Percentiles rank a stretch among this genome's conserved stretches.
Conservation (phyloP, 2,888 invertebrate genomes). For the Vesta saturnalis region DNA sequence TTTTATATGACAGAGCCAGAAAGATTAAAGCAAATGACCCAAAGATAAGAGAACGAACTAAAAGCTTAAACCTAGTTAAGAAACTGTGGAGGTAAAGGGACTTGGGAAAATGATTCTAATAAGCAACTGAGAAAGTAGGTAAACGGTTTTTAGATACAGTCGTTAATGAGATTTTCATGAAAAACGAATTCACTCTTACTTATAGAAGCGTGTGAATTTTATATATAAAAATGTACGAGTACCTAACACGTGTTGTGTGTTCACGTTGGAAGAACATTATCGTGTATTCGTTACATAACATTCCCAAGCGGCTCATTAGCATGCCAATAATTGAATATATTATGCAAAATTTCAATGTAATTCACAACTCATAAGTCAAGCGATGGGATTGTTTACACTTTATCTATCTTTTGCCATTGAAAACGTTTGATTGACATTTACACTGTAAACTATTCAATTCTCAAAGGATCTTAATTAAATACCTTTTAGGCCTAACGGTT, state of each 20-base stretch:
- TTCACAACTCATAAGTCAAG: neutral
- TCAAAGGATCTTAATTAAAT: neutral
- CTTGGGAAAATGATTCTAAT: neutral
- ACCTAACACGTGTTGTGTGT: slow-evolving; percentile 1
- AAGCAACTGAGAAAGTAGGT: neutral
- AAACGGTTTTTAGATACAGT: slow-evolving; percentile 6
- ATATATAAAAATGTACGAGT: too few relatives aligned
- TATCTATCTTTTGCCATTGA: slow-evolving; percentile 1
- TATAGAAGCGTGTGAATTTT: too few relatives aligned
- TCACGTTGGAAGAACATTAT: slow-evolving; percentile 4
- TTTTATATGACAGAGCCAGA: neutral
- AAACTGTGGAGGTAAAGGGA: slow-evolving; percentile 5
- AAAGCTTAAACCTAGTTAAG: slow-evolving; percentile 2
- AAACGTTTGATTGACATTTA: neutral
- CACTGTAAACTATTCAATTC: neutral
- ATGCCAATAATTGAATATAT: slow-evolving; percentile 12
- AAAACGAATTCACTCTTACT: too few relatives aligned
- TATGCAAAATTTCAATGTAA: slow-evolving; percentile 2
- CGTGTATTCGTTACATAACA: slow-evolving; percentile 8
- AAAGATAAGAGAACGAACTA: neutral
- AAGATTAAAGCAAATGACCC: neutral
- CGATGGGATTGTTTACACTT: neutral
- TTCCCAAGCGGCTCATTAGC: slow-evolving; percentile 9
- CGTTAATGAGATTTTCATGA: slow-evolving; percentile 3
- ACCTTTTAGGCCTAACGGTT: neutral